A percentile compares a stretch with the other conserved stretches of the same genome.
Evolutionary conservation across 2,113 vertebrate species (phyloP).

Genomic region (Cariama cristata): DNA sequence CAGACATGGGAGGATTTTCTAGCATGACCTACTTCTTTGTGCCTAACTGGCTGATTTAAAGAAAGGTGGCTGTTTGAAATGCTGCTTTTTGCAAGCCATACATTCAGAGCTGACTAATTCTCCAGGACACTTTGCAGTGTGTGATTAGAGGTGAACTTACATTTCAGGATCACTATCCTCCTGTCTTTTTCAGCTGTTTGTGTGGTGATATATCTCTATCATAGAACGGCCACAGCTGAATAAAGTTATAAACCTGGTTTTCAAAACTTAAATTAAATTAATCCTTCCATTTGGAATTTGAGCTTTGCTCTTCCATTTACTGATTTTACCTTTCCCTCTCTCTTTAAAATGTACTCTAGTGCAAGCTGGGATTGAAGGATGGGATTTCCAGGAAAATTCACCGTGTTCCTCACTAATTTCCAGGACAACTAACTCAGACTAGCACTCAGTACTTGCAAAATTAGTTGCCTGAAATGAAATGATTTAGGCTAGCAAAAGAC

Average conservation of each 20-base stretch:
- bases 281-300: not conserved
- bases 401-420: not conserved
- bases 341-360: not conserved
- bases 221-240: not conserved
- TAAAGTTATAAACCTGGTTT: not conserved
- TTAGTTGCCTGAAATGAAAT: not conserved
- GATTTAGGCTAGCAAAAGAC: not conserved
- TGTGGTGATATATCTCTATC: not conserved
- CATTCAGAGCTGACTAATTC: not conserved
- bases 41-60: not conserved
- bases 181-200: not conserved
- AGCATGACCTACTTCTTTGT: not conserved
- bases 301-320: not conserved
- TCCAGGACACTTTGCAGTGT: not conserved
- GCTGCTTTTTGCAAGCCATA: not conserved
- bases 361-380: not conserved
- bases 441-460: not conserved
- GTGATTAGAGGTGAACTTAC: not conserved
- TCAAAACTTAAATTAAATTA: not conserved
- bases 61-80: not conserved
- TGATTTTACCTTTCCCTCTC: not conserved
- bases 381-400: not conserved
- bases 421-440: not conserved
- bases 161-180: not conserved
- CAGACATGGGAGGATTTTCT: not conserved